These are phyloP conservation scores for Steatornis caripensis DNA, from an alignment of 2,113 vertebrate genomes.

Conservation along the genomic window DNA sequence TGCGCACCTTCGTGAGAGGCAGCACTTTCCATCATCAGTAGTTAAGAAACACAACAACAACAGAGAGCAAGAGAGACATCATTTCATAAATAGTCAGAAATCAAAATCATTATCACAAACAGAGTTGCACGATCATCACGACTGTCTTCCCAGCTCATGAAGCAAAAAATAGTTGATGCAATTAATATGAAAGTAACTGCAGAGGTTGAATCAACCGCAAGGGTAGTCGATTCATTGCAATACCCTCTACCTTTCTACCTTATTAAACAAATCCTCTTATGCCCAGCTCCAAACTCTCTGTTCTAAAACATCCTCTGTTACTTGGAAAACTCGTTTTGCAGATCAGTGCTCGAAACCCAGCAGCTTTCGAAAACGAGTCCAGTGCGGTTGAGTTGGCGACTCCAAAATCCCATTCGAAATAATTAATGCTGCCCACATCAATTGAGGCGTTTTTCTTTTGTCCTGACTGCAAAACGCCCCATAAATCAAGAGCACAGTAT, in stretches of 20 bases:
- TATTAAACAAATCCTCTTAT: not conserved
- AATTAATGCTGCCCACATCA: not conserved
- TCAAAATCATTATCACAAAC: not conserved
- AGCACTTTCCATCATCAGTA: not conserved
- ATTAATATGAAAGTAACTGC: not conserved
- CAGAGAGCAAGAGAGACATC: not conserved
- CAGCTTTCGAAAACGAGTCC: not conserved
- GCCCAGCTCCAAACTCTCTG: not conserved
- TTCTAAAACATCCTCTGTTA: not conserved
- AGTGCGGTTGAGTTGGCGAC: not conserved
- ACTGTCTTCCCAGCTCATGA: not conserved
- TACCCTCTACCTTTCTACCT: not conserved
- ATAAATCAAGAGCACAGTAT: not conserved
- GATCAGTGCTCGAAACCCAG: not conserved
- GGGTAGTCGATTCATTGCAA: not conserved
- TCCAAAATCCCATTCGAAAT: not conserved
- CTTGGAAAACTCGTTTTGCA: not conserved
- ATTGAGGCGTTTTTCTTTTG: not conserved
- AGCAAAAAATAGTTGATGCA: not conserved
- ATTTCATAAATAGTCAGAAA: not conserved
- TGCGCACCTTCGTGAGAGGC: not conserved
- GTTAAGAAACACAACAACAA: not conserved
- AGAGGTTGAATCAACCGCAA: not conserved
- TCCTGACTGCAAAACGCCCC: not conserved
- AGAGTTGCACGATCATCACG: not conserved